Conservation (phyloP, 2,113 vertebrate species). For the Drymodes brunneopygia region DNA sequence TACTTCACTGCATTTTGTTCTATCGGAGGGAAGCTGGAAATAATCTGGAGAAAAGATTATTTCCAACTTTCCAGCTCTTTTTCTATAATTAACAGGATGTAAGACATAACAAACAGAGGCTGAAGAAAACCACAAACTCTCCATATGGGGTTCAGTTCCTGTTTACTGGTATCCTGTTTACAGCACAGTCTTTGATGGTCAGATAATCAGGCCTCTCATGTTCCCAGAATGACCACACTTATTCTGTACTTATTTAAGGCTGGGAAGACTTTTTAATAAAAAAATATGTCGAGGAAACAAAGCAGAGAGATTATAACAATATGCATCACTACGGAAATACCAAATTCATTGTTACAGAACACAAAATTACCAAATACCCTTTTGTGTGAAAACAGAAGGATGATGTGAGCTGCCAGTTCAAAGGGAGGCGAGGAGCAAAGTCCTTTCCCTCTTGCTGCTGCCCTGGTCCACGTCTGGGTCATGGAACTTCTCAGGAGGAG, state of each 20-base stretch:
- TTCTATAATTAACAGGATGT: slow-evolving; percentile 71
- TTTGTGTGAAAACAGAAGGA: slow-evolving; percentile 32
- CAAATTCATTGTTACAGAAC: slow-evolving; percentile 36
- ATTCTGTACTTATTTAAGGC: slow-evolving; percentile 54
- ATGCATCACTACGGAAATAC: slow-evolving; percentile 51
- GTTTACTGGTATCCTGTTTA: slow-evolving; percentile 69
- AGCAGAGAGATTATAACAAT: slow-evolving; percentile 53
- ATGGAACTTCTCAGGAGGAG: not conserved
- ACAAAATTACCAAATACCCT: slow-evolving; percentile 15
- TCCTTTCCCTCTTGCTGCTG: not conserved
- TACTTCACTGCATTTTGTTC: not conserved
- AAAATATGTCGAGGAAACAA: slow-evolving; percentile 60
- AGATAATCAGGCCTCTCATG: slow-evolving; percentile 64
- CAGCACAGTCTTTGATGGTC: slow-evolving; percentile 59
- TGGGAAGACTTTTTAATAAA: slow-evolving; percentile 61
- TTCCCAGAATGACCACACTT: slow-evolving; percentile 61
- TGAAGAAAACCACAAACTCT: slow-evolving; percentile 62
- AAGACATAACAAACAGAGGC: slow-evolving; percentile 69
- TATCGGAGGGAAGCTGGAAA: slow-evolving; percentile 58
- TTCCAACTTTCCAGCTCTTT: slow-evolving; percentile 67
- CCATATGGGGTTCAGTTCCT: slow-evolving; percentile 62
- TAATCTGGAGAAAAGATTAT: slow-evolving; percentile 63
- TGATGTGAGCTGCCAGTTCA: not conserved
- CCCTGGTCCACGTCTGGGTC: not conserved
- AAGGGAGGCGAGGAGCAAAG: not conserved